Evolutionary conservation across 2,888 invertebrate genomes (phyloP), one percentile per base, ranked within the genome.

Genomic region (Formica aserva): DNA sequence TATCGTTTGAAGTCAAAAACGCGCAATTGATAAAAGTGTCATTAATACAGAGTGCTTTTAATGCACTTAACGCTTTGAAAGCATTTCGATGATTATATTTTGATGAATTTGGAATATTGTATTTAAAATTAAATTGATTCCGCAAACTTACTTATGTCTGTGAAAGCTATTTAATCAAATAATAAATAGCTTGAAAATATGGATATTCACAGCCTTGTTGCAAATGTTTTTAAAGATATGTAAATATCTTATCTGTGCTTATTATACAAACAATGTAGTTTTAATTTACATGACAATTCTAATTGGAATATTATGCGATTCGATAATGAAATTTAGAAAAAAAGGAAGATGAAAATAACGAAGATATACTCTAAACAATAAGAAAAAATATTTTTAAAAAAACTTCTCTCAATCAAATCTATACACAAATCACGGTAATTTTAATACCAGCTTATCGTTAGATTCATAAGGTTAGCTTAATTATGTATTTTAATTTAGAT

Each of bases 381-480:
- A 88, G 88, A 85, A 87, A 87, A 87, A 86, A 86, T 91, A 92
- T 92, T 92, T 92, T 91, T 89, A 86, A 91, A 90, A 55, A 80
- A 80, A 67, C 76, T 89, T 90, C 87, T 90, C 87, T 87, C 87
- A 88, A 89, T 88, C 88, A 85, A 90, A 89, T 90, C 86, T 87
- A 72, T 72, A 91, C 87, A 86, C 41, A 88, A 90, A 91, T 89
- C 87, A 91, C 90, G 90, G 91, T 93, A 92, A 92, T 92, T 93
- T 93, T 92, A 93, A 92, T 92, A 91, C 91, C 91, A 91, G 87
- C 90, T 90, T 90, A 86, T 90, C 85, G 80, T 89, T 90, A 90
- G 90, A 86, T 82, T 86, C 83, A 29, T 92, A 90, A 91, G 88
- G 76, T 86, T 92, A 92, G 92, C 88, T 89, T 88, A 91, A 91